Evolutionary conservation across 2,113 vertebrate species (phyloP).

Genomic region (Cavia porcellus): DNA sequence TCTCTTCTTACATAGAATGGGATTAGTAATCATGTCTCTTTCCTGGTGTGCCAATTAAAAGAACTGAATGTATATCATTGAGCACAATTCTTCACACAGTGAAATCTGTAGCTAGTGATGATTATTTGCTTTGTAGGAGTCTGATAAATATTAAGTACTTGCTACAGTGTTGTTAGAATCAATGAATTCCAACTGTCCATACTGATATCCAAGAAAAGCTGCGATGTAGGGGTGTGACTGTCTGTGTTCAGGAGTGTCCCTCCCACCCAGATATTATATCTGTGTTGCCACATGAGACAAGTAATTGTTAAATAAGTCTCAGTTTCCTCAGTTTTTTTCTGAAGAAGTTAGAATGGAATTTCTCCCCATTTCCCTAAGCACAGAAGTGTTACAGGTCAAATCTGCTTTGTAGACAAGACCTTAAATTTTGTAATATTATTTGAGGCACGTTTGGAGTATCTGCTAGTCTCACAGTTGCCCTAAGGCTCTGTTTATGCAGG

Average conservation of each 20-base stretch:
- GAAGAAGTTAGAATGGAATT: neutral
- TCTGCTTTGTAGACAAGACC: slow-evolving; percentile 78
- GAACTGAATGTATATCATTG: neutral
- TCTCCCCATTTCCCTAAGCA: slow-evolving; percentile 15
- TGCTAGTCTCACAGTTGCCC: slow-evolving; percentile 60
- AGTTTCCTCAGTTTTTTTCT: slow-evolving; percentile 39
- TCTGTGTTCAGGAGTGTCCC: neutral
- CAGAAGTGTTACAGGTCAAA: slow-evolving; percentile 65
- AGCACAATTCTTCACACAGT: neutral
- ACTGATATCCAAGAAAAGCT: neutral
- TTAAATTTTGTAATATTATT: slow-evolving; percentile 75
- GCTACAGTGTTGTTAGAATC: neutral
- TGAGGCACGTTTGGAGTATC: slow-evolving; percentile 75
- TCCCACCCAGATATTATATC: neutral
- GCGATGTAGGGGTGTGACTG: neutral
- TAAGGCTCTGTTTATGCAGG: slow-evolving; percentile 80
- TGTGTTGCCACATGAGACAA: neutral
- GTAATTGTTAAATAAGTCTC: neutral
- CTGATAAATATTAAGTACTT: slow-evolving; percentile 1
- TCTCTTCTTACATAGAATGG: neutral
- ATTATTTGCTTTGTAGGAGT: neutral
- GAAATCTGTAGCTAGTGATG: neutral
- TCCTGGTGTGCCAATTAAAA: neutral
- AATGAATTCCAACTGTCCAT: neutral
- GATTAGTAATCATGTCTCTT: neutral